Base-by-base conservation (phyloP, 2,797 vertebrate species). In the Manis pentadactyla region DNA sequence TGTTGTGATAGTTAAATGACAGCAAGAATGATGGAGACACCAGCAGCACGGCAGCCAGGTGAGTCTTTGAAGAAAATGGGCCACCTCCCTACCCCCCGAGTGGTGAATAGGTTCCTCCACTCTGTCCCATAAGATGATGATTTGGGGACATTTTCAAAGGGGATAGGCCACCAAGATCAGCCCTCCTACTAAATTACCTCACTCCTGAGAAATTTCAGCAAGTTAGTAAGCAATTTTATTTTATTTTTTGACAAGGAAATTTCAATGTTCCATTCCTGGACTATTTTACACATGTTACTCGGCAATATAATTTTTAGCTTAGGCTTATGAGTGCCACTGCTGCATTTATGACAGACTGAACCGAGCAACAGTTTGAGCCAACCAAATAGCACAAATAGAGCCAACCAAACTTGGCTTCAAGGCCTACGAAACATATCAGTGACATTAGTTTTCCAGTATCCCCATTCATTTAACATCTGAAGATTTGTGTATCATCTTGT, bases 151-250 rank as follows among this genome's bases (percentile, higher is more conserved):
- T 74, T 91, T 88, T 94, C 31, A 74, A 78, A 96, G 74, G 11
- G 11, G 31, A 53, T 1, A 75, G 51, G 17, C 78, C 4, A 7
- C 87, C 74, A 93, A 92, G 87, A 61, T 68, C 18, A 29, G 63
- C 34, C 55, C 59, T 93, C 74, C n/a, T 68, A 59, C 27, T 37
- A 66, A 8, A 19, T 77, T 95, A 96, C 86, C 27, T 97, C 86
- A 97, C 51, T 84, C 84, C 42, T 85, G 66, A 97, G 96, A 96
- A 89, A 93, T 97, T 83, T 84, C 64, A 96, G 71, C 88, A 93
- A 91, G 79, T 97, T 97, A 95, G 85, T 61, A 90, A 82, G 46
- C 51, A 87, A 55, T 90, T 90, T 93, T 75, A 64, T 34, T 95
- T 75, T 71, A 63, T 91, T 86, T 64, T 82, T 96, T 93, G 71